These are phyloP conservation scores for Toxostoma redivivum DNA, from an alignment of 2,113 vertebrate genomes.

Conservation along the genomic window DNA sequence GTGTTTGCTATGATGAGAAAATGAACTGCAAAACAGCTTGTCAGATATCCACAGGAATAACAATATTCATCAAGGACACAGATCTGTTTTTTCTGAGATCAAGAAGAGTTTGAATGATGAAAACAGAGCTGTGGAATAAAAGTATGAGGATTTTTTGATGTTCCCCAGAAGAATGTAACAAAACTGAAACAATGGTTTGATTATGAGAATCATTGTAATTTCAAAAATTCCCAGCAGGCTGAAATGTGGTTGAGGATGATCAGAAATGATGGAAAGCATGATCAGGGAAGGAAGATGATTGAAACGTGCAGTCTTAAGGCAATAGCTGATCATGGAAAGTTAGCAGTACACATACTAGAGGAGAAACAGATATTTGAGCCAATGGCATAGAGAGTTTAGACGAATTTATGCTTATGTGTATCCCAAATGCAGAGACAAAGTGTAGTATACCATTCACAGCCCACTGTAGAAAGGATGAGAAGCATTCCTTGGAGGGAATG, in stretches of 20 bases:
- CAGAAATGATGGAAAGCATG: not conserved
- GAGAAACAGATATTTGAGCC: not conserved
- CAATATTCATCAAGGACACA: not conserved
- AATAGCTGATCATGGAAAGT: not conserved
- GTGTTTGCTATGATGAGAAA: not conserved
- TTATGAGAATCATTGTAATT: not conserved
- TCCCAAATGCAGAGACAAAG: not conserved
- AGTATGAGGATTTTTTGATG: not conserved
- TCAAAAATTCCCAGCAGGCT: not conserved
- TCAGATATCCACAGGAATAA: not conserved
- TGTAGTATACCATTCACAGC: not conserved
- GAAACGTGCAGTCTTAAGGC: not conserved
- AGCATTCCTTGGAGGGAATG: not conserved
- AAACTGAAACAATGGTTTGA: not conserved
- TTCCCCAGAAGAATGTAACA: not conserved
- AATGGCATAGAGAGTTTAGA: not conserved
- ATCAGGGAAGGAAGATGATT: not conserved
- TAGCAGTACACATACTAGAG: not conserved
- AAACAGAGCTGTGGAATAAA: not conserved
- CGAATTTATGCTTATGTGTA: not conserved
- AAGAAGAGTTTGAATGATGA: not conserved
- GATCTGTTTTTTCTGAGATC: not conserved
- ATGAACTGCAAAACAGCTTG: not conserved
- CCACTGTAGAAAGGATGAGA: not conserved
- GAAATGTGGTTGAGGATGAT: not conserved